Evolutionary conservation across 2,888 invertebrate genomes (phyloP), one percentile per base, ranked within the genome.

Genomic region (Adelphocoris suturalis): DNA sequence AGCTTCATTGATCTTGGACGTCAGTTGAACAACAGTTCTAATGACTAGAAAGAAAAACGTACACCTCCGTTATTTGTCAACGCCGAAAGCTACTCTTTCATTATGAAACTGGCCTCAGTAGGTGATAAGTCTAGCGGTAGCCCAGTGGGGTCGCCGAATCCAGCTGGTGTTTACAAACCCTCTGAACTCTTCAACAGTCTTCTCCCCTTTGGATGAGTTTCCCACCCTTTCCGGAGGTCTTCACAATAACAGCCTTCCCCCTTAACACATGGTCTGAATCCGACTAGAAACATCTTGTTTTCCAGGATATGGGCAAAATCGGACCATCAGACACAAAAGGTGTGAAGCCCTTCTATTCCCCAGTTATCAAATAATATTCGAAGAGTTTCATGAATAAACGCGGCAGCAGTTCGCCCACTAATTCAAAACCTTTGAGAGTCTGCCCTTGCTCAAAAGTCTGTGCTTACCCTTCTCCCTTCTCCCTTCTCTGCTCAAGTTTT

Each of bases 111-210:
- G 37, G 37, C 7, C 37, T n/a, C n/a, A 16, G n/a, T 57, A 57
- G 57, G 57, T 57, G 46, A 81, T 48, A 81, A 76, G 0, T 46
- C 27, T 13, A 27, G 81, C 7, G 47, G n/a, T 5, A n/a, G 16
- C 13, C 11, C 52, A 7, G n/a, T 23, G 27, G 23, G 23, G 23
- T 23, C 9, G 23, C 68, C 19, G n/a, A 61, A 52, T 82, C 82
- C 82, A 82, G 82, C 82, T 82, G 82, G 82, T 82, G 82, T 82
- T 82, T 82, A 82, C 82, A 27, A 81, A 46, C 47, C 78, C 81
- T 47, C 23, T 47, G 48, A 19, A 46, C 52, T 28, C 23, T 46
- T 81, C 81, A 57, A 57, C 68, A 68, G 68, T 23, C 68, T 68
- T 68, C 68, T 23, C 68, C 68, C 68, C 68, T 68, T 37, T 23